Conservation (phyloP, 2,888 invertebrate genomes). For the Folsomia manolachei region DNA sequence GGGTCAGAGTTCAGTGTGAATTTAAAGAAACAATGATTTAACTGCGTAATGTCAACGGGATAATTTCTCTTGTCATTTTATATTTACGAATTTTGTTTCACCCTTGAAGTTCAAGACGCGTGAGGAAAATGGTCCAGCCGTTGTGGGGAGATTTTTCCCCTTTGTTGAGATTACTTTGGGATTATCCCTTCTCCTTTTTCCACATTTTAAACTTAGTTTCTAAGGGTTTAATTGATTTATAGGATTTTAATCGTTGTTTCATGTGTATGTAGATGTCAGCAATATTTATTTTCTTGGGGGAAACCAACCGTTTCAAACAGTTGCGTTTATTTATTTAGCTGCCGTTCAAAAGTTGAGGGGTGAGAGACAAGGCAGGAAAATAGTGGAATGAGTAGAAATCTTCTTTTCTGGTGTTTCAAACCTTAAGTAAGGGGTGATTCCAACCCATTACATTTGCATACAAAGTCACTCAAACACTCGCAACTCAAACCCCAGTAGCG, state of each 20-base stretch:
- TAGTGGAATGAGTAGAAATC: too few species aligned
- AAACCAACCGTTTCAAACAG: background rate
- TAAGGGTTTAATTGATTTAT: constrained; percentile 10
- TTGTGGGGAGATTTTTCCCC: background rate
- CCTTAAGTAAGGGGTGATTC: too few species aligned
- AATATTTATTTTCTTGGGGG: constrained; percentile 11
- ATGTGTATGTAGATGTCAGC: constrained; percentile 11
- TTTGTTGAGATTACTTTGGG: background rate
- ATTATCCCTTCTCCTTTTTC: background rate
- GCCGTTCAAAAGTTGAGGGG: background rate
- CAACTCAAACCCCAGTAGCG: too few species aligned
- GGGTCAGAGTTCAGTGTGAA: background rate
- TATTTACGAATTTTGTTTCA: background rate
- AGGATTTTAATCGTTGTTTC: constrained; percentile 16
- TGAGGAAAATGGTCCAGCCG: background rate
- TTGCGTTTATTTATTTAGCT: constrained; percentile 5
- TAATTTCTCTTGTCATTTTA: background rate
- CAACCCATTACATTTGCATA: too few species aligned
- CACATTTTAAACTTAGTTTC: background rate
- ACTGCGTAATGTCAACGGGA: background rate
- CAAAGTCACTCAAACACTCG: too few species aligned
- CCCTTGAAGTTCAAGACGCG: too few species aligned
- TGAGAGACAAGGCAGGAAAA: background rate
- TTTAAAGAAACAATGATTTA: background rate
- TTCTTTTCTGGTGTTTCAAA: too few species aligned